Base-by-base conservation (phyloP, 2,113 vertebrate species). In the Halcyon malimbica region DNA sequence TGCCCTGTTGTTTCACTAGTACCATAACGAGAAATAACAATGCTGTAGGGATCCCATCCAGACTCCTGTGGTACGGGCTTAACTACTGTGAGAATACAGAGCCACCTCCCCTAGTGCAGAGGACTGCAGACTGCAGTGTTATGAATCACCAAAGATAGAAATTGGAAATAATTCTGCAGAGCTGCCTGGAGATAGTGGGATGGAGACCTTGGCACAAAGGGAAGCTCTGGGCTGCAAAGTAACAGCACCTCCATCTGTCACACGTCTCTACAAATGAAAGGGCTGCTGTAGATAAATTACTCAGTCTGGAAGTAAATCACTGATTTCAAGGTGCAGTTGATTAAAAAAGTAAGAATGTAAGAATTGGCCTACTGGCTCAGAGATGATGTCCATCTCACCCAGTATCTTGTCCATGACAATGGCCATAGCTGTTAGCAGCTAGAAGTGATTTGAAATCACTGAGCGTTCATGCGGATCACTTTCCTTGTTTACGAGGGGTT, bases 161-260 rank as follows among this genome's bases (percentile, higher is more conserved):
- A 69, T 17, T 44, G 92, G 78, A 90, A 81, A 71, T 51, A 83
- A 91, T 65, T 89, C 67, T 83, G 25, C 41, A 87, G 87, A 75
- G 46, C 71, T 95, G 90, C 67, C 84, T 93, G 57, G 67, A 95
- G 78, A 90, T 82, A 95, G 94, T 53, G 70, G 92, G 87, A 94
- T 2, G 5, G 84, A 95, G 94, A 96, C 95, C 93, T 95, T 96
- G 94, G 84, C 94, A 80, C 1, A 3, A 50, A 70, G 59, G 67
- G 50, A 88, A 91, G 67, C 70, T 88, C 46, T 88, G 87, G 87
- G 87, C 93, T 91, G 87, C 63, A 94, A 77, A 88, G 41, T 54
- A 96, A 83, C 85, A 91, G 84, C 56, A 80, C 64, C 84, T 96
- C 92, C 90, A 97, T 95, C 93, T 90, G 92, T 96, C 94, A 95